Conservation (phyloP, 2,888 invertebrate genomes). For the Automeris io region DNA sequence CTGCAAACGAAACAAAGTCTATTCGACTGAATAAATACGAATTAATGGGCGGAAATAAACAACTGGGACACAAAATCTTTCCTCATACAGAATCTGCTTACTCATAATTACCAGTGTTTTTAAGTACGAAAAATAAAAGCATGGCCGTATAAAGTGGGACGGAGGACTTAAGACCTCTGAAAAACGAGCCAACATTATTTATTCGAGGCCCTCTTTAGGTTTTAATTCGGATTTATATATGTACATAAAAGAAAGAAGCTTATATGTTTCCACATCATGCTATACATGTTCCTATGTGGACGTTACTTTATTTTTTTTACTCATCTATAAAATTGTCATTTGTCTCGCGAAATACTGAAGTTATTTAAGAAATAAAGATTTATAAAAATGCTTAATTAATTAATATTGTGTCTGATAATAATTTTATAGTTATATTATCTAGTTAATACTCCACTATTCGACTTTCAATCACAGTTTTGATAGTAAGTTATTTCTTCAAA, state of each 20-base stretch:
- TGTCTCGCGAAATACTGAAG: not conserved
- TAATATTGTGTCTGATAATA: too few species aligned
- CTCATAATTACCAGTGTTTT: slow-evolving; percentile 62
- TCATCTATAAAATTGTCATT: not conserved
- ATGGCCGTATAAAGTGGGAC: slow-evolving; percentile 51
- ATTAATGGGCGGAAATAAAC: too few species aligned
- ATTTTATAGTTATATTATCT: too few species aligned
- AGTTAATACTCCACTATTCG: too few species aligned
- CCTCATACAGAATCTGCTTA: slow-evolving; percentile 40
- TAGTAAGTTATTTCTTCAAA: too few species aligned
- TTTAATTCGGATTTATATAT: slow-evolving; percentile 73
- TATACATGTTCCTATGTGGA: slow-evolving; percentile 19
- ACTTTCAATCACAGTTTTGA: too few species aligned
- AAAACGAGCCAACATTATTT: slow-evolving; percentile 67
- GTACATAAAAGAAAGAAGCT: slow-evolving; percentile 62
- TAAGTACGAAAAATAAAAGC: slow-evolving; percentile 60
- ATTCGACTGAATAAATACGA: too few species aligned
- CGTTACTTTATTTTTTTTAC: slow-evolving; percentile 3
- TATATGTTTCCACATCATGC: slow-evolving; percentile 38
- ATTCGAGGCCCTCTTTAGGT: slow-evolving; percentile 58
- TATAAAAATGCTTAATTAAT: too few species aligned
- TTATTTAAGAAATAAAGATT: too few species aligned
- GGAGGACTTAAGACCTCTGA: slow-evolving; percentile 65
- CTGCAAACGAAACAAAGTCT: too few species aligned
- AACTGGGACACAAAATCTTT: slow-evolving; percentile 1